Evolutionary conservation across 2,888 invertebrate species (phyloP).

Genomic region (Lutraria lutraria): DNA sequence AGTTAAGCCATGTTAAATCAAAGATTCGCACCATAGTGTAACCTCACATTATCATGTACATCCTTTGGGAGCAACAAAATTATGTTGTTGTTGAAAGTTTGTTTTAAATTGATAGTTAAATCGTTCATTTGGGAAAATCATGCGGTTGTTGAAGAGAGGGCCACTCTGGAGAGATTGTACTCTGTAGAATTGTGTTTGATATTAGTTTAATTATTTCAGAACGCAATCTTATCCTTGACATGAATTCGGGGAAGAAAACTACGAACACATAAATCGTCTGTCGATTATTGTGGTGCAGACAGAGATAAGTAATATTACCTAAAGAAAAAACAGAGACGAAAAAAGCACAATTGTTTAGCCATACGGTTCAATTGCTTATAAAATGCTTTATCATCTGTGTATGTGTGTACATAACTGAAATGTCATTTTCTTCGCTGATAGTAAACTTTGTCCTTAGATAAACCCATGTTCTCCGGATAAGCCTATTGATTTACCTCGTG

Average conservation of each 20-base stretch:
- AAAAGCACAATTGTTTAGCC: background rate
- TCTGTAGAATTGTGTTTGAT: too few species aligned
- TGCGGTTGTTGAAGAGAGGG: too few species aligned
- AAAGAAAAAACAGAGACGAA: background rate
- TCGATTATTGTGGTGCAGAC: background rate
- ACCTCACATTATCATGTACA: too few species aligned
- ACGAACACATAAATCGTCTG: background rate
- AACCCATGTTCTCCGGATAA: background rate
- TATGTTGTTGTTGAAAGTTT: too few species aligned
- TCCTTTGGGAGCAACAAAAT: too few species aligned
- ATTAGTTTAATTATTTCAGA: too few species aligned
- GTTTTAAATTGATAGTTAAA: too few species aligned
- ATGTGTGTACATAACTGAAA: background rate
- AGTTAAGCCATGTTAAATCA: too few species aligned
- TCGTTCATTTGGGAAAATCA: too few species aligned
- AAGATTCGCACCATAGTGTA: too few species aligned
- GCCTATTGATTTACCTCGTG: background rate
- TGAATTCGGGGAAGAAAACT: background rate
- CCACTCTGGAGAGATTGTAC: too few species aligned
- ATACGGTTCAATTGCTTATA: background rate
- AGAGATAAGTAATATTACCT: background rate
- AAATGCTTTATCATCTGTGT: background rate
- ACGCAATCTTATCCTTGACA: background rate
- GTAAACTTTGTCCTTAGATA: constrained; percentile 4
- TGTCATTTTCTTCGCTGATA: background rate